phyloP scores from a whole-genome alignment of 1,140 invertebrate species.

The Drosophila pandora region DNA sequence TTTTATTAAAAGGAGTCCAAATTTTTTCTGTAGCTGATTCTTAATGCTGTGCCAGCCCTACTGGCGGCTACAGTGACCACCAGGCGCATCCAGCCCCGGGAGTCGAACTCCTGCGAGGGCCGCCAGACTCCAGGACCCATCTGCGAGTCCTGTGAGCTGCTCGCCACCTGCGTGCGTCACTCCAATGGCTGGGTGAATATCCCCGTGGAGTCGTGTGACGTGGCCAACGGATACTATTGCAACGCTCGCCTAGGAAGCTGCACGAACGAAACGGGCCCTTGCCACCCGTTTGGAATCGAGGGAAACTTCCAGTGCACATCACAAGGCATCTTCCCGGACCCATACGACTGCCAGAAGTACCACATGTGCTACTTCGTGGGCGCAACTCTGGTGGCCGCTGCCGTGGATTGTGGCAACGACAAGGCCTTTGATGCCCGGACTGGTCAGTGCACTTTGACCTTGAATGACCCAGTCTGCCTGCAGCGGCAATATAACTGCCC shows the following conservation, averaged over 20 bases:
- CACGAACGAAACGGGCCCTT: slow-evolving; percentile 76
- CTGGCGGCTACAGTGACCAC: slow-evolving; percentile 42
- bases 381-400: slow-evolving; percentile 66
- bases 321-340: slow-evolving; percentile 83
- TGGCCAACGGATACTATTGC: slow-evolving; percentile 75
- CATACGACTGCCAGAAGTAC: slow-evolving; percentile 83
- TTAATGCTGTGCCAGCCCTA: slow-evolving; percentile 28
- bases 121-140: slow-evolving; percentile 72
- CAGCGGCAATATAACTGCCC: slow-evolving; percentile 69
- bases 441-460: slow-evolving; percentile 71
- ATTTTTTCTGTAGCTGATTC: slow-evolving; percentile 27
- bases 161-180: slow-evolving; percentile 76
- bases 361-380: slow-evolving; percentile 83
- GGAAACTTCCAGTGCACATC: slow-evolving; percentile 81
- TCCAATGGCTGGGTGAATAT: slow-evolving; percentile 80
- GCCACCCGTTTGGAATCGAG: slow-evolving; percentile 77
- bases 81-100: slow-evolving; percentile 63
- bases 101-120: slow-evolving; percentile 69
- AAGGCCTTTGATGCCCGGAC: slow-evolving; percentile 73
- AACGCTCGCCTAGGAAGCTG: slow-evolving; percentile 68
- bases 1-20: background rate
- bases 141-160: slow-evolving; percentile 78
- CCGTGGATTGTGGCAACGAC: slow-evolving; percentile 74
- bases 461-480: slow-evolving; percentile 59
- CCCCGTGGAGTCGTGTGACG: slow-evolving; percentile 79